These are phyloP conservation scores for Lithosia quadra DNA, from an alignment of 2,888 invertebrate species.

Conservation along the genomic window DNA sequence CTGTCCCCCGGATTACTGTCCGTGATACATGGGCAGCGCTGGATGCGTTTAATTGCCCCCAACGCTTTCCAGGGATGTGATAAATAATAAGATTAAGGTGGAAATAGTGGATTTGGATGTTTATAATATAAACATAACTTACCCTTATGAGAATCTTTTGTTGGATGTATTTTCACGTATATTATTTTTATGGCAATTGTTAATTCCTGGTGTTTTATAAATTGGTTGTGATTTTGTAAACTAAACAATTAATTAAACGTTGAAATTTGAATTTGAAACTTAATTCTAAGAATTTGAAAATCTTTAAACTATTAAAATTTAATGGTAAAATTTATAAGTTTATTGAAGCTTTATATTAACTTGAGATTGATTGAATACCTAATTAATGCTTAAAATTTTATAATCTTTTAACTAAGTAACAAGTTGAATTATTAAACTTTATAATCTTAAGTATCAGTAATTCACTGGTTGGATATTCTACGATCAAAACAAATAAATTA, in stretches of 20 bases:
- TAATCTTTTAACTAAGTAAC: too few relatives aligned
- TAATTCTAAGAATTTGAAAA: too few relatives aligned
- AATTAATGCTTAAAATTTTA: too few relatives aligned
- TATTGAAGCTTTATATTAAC: too few relatives aligned
- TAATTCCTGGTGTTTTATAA: neutral
- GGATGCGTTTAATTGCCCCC: slow-evolving; percentile 85
- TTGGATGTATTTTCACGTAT: slow-evolving; percentile 11
- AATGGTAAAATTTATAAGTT: too few relatives aligned
- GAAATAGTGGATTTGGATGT: slow-evolving; percentile 69
- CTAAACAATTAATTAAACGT: neutral
- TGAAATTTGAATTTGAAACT: too few relatives aligned
- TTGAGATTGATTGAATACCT: too few relatives aligned
- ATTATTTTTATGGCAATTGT: slow-evolving; percentile 9
- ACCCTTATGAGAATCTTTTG: slow-evolving; percentile 32
- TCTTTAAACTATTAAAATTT: too few relatives aligned
- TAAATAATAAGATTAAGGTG: slow-evolving; percentile 85
- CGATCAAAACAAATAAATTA: too few relatives aligned
- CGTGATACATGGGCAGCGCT: slow-evolving; percentile 81
- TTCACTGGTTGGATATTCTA: too few relatives aligned
- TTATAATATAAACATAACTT: slow-evolving; percentile 53
- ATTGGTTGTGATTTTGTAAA: neutral
- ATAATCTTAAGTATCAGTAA: too few relatives aligned
- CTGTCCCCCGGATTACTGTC: slow-evolving; percentile 82
- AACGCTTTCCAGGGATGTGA: slow-evolving; percentile 74
- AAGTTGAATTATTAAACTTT: too few relatives aligned